phyloP scores from a whole-genome alignment of 37 sponge, comb jelly and placozoan genomes.

The Hexactinellida sp. region DNA sequence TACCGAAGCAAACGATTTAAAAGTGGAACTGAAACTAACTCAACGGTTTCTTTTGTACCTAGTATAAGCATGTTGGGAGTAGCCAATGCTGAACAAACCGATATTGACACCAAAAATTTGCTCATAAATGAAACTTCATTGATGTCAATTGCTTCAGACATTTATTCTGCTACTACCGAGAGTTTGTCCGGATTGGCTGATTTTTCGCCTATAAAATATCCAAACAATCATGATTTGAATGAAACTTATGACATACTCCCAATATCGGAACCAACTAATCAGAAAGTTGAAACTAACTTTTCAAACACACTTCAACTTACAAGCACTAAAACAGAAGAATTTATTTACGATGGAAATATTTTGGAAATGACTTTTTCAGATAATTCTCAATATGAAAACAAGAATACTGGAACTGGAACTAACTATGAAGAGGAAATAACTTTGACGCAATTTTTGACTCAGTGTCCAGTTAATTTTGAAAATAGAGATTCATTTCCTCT shows the following conservation, averaged over 20 bases:
- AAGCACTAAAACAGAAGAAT: not conserved
- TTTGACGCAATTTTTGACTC: constrained; percentile 5
- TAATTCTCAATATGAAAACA: not conserved
- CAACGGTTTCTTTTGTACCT: not conserved
- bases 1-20: not conserved
- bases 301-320: not conserved
- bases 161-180: not conserved
- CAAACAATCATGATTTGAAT: not conserved
- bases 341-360: not conserved
- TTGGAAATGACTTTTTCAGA: not conserved
- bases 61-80: not conserved
- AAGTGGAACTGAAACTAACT: not conserved
- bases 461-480: not conserved
- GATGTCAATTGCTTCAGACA: not conserved
- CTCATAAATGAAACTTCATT: not conserved
- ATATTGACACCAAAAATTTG: not conserved
- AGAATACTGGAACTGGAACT: not conserved
- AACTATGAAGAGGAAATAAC: not conserved
- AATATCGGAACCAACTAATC: not conserved
- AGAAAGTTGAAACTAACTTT: not conserved
- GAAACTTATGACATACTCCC: not conserved
- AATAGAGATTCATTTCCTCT: not conserved
- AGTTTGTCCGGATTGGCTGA: not conserved
- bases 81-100: not conserved
- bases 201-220: not conserved